phyloP scores from a whole-genome alignment of 1,140 invertebrate genomes.

The Neotoxoptera formosana region DNA sequence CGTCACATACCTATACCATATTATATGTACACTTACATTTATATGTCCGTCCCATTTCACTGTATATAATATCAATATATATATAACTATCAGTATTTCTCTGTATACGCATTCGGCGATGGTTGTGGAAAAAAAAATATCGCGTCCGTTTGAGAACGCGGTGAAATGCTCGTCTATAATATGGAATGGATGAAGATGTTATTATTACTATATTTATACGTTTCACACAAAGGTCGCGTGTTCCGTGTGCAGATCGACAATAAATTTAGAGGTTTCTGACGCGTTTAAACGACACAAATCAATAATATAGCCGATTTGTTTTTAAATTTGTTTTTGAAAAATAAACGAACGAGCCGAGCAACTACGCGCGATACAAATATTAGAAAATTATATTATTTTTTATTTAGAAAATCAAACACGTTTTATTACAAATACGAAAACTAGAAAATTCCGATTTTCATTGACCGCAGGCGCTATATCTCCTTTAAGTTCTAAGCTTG shows the following conservation, averaged over 20 bases:
- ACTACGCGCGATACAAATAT: background rate
- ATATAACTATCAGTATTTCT: background rate
- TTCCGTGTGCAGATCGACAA: background rate
- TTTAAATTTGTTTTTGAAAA: background rate
- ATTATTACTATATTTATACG: background rate
- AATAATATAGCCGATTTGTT: background rate
- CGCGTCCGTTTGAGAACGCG: background rate
- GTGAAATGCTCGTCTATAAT: background rate
- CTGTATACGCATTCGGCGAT: background rate
- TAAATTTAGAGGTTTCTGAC: background rate
- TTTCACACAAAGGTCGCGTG: background rate
- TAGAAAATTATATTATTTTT: no score
- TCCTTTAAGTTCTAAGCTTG: no score
- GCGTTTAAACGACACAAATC: background rate
- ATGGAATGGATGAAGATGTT: background rate
- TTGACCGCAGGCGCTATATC: no score
- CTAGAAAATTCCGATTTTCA: no score
- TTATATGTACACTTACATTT: background rate
- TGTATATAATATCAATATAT: background rate
- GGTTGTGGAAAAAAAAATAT: background rate
- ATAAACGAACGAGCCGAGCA: background rate
- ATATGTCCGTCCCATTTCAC: background rate
- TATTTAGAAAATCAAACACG: no score
- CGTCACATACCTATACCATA: background rate
- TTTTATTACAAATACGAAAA: no score